Evolutionary conservation across 2,797 vertebrate species (phyloP).

Genomic region (Phoxinus dragarum): DNA sequence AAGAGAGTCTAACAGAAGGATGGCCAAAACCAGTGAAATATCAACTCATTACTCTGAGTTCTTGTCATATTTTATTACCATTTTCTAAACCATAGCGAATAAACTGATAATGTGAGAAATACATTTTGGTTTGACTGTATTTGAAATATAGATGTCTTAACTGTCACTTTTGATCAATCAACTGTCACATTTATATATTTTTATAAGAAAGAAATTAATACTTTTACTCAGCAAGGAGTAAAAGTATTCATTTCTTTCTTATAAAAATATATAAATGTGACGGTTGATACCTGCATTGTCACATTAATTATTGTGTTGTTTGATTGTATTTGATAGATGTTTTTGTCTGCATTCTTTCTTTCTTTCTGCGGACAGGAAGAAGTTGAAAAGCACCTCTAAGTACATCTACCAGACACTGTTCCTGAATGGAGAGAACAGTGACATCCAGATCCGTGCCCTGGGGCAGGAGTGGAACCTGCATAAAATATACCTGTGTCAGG

Average conservation of each 20-base stretch:
- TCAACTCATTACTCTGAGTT: no score
- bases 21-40: no score
- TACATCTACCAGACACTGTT: conserved; percentile 99
- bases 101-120: no score
- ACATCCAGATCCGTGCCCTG: conserved; percentile 93
- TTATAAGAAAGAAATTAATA: no score
- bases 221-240: not conserved
- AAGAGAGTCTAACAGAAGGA: no score
- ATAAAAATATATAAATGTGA: not conserved
- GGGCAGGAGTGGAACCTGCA: conserved; percentile 97
- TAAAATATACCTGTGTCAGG: conserved; percentile 97
- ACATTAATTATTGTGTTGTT: not conserved
- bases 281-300: no score
- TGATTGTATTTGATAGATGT: not conserved
- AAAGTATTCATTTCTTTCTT: not conserved
- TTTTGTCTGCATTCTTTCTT: not conserved
- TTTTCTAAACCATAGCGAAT: no score
- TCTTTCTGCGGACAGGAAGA: conserved; percentile 82
- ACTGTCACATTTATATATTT: no score
- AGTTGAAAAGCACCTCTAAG: conserved; percentile 93
- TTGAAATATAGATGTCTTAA: not conserved
- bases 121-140: no score
- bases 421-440: conserved; percentile 96
- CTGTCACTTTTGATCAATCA: not conserved
- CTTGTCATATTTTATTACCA: no score